Percentiles rank a stretch among this genome's conserved stretches.
Conservation (phyloP, 37 sponge, comb jelly and placozoan species). For the Cladorhizidae sp. region DNA sequence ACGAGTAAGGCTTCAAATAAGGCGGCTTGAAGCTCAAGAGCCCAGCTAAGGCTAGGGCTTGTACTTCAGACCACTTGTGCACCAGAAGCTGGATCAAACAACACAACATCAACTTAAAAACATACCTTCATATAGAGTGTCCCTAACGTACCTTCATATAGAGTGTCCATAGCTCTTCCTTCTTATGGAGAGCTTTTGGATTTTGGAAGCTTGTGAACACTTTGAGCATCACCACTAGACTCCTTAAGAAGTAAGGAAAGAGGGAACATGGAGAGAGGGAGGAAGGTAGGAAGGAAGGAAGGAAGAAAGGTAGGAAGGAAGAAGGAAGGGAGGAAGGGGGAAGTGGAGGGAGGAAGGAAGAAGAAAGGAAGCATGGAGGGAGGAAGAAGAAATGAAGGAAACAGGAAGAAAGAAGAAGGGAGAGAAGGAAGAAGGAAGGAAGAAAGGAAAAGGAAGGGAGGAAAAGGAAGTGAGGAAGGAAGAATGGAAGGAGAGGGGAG, state of each 20-base stretch:
- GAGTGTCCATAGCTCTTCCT: constrained; percentile 60
- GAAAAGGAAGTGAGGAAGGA: neutral
- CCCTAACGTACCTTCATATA: constrained; percentile 65
- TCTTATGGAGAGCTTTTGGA: constrained; percentile 67
- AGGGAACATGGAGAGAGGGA: neutral
- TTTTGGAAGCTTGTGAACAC: constrained; percentile 80
- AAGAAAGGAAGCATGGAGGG: too few species aligned
- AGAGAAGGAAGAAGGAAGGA: neutral
- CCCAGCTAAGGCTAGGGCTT: constrained; percentile 73
- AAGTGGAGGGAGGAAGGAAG: neutral
- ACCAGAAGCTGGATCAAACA: constrained; percentile 63
- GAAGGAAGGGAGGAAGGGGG: neutral
- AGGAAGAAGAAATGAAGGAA: too few species aligned
- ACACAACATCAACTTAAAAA: neutral
- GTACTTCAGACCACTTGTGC: constrained; percentile 72
- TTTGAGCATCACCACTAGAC: constrained; percentile 59
- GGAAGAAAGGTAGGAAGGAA: neutral
- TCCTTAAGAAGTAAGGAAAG: constrained; percentile 31
- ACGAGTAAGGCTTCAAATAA: constrained; percentile 68
- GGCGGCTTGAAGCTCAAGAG: constrained; percentile 67
- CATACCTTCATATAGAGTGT: too few species aligned
- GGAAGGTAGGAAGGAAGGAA: neutral
- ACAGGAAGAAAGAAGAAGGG: too few species aligned
- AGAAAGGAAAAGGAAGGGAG: neutral
- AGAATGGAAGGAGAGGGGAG: neutral